These are phyloP conservation scores for Pelusios castaneus DNA, from an alignment of 2,113 vertebrate genomes.

Conservation along the genomic window DNA sequence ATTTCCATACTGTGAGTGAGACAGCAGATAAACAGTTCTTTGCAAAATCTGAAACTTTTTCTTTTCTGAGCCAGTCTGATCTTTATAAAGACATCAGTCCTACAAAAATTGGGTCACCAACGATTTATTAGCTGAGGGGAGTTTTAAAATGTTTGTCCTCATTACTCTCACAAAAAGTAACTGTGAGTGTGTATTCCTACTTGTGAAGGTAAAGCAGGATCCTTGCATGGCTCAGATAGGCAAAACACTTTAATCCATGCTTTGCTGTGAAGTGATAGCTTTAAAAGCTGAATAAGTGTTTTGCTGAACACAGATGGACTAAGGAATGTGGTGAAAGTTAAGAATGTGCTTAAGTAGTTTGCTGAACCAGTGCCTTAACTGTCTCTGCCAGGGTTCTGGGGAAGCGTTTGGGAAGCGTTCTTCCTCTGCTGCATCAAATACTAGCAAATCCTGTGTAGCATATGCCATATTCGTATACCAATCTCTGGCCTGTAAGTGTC, in stretches of 20 bases:
- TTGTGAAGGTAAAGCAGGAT: not conserved
- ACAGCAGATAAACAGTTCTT: slow-evolving; percentile 41
- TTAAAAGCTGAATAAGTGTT: not conserved
- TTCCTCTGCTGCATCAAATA: not conserved
- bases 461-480: not conserved
- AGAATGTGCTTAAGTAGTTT: not conserved
- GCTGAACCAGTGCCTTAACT: not conserved
- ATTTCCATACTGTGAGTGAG: not conserved
- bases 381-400: not conserved
- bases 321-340: not conserved
- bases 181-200: not conserved
- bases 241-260: not conserved
- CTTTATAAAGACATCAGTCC: not conserved
- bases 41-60: not conserved
- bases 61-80: slow-evolving; percentile 1
- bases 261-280: not conserved
- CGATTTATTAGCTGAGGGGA: slow-evolving; percentile 32
- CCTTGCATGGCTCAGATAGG: not conserved
- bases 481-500: not conserved
- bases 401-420: not conserved
- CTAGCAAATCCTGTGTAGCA: not conserved
- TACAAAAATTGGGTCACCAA: slow-evolving; percentile 43
- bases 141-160: slow-evolving; percentile 35
- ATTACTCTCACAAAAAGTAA: slow-evolving; percentile 29
- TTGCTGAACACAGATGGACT: not conserved